Percentiles rank a stretch among this genome's conserved stretches.
phyloP scores from a whole-genome alignment of 2,888 invertebrate genomes.

The Drosophila peninsularis region DNA sequence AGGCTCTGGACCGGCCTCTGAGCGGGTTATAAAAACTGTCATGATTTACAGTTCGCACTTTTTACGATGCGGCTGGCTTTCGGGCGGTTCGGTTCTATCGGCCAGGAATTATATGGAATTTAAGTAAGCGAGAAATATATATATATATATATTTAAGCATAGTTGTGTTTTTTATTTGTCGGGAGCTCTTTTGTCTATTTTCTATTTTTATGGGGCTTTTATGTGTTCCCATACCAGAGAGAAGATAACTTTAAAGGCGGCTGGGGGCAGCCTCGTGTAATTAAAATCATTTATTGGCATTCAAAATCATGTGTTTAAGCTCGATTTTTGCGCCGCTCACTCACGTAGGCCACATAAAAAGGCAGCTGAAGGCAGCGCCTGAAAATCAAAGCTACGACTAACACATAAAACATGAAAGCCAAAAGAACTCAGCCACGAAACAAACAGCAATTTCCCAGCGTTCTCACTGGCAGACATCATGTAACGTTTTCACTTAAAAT shows the following conservation, averaged over 20 bases:
- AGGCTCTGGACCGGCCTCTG: constrained; percentile 15
- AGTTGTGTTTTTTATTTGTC: constrained; percentile 50
- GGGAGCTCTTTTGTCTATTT: constrained; percentile 24
- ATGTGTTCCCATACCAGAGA: constrained; percentile 44
- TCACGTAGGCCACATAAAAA: constrained; percentile 69
- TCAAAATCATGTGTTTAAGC: constrained; percentile 50
- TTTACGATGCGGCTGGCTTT: constrained; percentile 60
- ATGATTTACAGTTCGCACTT: constrained; percentile 79
- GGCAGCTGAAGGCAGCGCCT: constrained; percentile 1
- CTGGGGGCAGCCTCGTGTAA: constrained; percentile 44
- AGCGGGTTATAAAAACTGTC: constrained; percentile 74
- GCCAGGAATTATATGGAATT: constrained; percentile 69
- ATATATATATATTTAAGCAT: constrained; percentile 64
- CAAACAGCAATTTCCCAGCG: constrained; percentile 46
- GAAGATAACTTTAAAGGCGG: constrained; percentile 29
- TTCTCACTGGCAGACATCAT: constrained; percentile 30
- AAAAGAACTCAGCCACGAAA: not conserved
- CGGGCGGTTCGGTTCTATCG: constrained; percentile 57
- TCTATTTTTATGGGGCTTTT: constrained; percentile 41
- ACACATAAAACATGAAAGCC: constrained; percentile 31
- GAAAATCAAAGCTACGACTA: constrained; percentile 1
- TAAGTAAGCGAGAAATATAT: constrained; percentile 73
- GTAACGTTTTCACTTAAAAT: constrained; percentile 76
- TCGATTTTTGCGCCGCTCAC: constrained; percentile 47
- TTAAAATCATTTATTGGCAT: constrained; percentile 76